Evolutionary conservation across 1,140 invertebrate genomes (phyloP).

Genomic region (Copidosoma floridanum): DNA sequence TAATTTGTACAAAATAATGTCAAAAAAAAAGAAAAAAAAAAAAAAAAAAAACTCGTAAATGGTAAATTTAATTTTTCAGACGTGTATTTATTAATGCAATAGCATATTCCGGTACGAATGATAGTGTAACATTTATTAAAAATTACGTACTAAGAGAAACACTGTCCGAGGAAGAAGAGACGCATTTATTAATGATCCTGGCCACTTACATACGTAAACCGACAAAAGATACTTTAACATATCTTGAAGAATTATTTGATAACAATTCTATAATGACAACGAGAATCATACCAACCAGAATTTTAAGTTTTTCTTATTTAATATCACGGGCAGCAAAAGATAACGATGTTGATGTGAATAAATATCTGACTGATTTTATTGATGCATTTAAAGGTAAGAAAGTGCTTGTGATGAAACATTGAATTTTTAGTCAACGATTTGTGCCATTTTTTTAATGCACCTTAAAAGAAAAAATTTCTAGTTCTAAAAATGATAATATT

Average conservation of each 20-base stretch:
- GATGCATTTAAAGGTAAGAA: not conserved
- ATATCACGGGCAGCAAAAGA: not conserved
- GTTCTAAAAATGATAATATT: not conserved
- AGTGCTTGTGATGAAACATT: not conserved
- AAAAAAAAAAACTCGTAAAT: conserved; percentile 13
- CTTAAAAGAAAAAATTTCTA: too few relatives aligned
- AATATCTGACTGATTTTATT: not conserved
- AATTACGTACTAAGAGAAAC: not conserved
- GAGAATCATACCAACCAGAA: not conserved
- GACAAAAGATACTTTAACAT: not conserved
- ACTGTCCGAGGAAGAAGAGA: not conserved
- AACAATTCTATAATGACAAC: not conserved
- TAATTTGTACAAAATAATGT: too few relatives aligned
- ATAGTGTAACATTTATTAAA: not conserved
- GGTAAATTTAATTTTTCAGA: not conserved
- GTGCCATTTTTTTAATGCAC: not conserved
- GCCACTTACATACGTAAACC: not conserved
- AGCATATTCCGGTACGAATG: not conserved
- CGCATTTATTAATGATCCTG: not conserved
- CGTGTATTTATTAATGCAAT: not conserved
- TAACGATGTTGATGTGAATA: not conserved
- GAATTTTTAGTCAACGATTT: not conserved
- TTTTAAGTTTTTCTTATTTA: not conserved
- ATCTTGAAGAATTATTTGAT: not conserved
- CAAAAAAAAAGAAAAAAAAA: too few relatives aligned